phyloP scores from a whole-genome alignment of 2,888 invertebrate genomes.

The Dynastes grantii region DNA sequence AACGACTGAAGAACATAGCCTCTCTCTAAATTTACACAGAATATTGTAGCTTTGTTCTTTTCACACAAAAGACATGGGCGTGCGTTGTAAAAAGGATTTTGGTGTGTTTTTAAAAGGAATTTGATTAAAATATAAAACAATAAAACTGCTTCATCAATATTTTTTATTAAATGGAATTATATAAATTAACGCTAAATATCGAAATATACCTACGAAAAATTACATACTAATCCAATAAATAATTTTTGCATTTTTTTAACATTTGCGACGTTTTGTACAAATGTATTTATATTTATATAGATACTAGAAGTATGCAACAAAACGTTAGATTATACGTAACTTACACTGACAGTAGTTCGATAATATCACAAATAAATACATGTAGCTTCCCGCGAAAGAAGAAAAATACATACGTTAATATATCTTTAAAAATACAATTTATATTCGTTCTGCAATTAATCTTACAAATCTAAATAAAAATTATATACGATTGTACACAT shows the following conservation, averaged over 20 bases:
- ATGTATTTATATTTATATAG: conserved; percentile 10
- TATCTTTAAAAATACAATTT: not conserved
- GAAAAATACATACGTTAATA: not conserved
- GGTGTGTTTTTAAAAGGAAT: no score
- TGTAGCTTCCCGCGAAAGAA: not conserved
- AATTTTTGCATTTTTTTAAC: conserved; percentile 30
- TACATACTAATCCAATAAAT: conserved; percentile 34
- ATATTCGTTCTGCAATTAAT: not conserved
- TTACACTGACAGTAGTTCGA: conserved; percentile 23
- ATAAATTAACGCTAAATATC: conserved; percentile 37
- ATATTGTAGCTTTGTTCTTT: no score
- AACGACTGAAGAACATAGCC: no score
- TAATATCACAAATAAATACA: conserved; percentile 36
- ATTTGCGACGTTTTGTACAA: conserved; percentile 34
- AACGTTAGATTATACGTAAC: conserved; percentile 11
- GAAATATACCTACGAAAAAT: conserved; percentile 28
- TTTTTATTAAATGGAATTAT: conserved; percentile 41
- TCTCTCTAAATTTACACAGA: no score
- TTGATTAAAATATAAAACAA: no score
- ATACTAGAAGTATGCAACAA: conserved; percentile 17
- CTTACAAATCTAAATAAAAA: not conserved
- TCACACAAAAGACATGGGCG: no score
- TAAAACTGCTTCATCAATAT: not conserved
- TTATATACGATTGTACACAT: not conserved
- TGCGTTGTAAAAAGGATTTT: no score